Evolutionary conservation across 2,888 invertebrate species (phyloP), one percentile per base, ranked within the genome.

Genomic region (Clivina fossor): DNA sequence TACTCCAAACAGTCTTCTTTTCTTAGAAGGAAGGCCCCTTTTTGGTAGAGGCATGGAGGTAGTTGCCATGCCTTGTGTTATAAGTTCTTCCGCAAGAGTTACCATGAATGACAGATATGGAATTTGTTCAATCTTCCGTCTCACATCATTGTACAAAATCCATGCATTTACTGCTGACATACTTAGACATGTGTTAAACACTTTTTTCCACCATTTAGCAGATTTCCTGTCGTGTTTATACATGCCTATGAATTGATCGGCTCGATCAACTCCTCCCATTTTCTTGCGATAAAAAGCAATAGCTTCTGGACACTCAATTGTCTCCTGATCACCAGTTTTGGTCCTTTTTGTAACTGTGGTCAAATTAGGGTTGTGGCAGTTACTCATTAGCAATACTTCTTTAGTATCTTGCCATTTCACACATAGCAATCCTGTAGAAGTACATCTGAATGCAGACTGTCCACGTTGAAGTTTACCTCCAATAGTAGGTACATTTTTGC

Each of bases 221-320:
- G 44, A 58, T 46, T 57, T 58, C 18, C 56, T 40, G 41, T 51
- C 51, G 41, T 58, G 43, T 28, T 57, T 57, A 49, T 58, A 61
- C 35, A 60, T 24, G 26, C 49, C 57, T 7, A 38, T 15, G 11
- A 58, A 16, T 24, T 60, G 60, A 43, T 60, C 60, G 2, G 60
- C 44, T 15, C 46, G 18, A 26, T 58, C 60, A 19, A 58, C 60
- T 13, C 53, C 58, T 30, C 54, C 58, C 60, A 58, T 58, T 15
- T 48, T 37, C 37, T 60, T 20, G 3, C 26, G 24, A 24, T 58
- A 58, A 38, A 56, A 56, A 3, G 38, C 15, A 16, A 60, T 50
- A 18, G 38, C 35, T 24, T 41, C 48, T 16, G 56, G 57, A 13
- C 58, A 60, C 18, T 40, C 40, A 43, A 56, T 40, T 8, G 11